These are phyloP conservation scores for Andricus curvator DNA, from an alignment of 2,888 invertebrate species.

Conservation along the genomic window DNA sequence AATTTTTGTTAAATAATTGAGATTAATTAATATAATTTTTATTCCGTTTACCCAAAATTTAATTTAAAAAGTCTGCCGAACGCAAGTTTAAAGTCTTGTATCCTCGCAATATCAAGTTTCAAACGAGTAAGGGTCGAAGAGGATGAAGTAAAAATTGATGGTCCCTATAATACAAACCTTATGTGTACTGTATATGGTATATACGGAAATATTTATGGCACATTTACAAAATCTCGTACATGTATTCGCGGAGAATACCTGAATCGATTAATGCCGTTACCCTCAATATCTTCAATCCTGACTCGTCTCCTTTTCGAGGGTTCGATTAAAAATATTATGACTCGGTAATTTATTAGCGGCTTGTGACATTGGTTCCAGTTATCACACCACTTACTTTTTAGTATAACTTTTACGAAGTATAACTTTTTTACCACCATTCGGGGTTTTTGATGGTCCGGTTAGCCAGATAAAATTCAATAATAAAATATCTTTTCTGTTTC, in stretches of 20 bases:
- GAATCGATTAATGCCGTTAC: background rate
- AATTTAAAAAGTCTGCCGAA: too few species aligned
- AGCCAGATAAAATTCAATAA: too few species aligned
- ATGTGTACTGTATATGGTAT: background rate
- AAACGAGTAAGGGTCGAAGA: slow-evolving; percentile 27
- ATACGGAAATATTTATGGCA: slow-evolving; percentile 23
- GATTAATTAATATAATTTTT: too few species aligned
- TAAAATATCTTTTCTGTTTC: too few species aligned
- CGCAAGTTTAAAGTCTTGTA: background rate
- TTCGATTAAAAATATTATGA: background rate
- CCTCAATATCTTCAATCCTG: background rate
- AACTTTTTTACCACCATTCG: too few species aligned
- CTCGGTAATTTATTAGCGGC: background rate
- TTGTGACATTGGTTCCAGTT: background rate
- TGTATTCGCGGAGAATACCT: background rate
- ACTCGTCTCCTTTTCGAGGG: background rate
- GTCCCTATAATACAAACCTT: slow-evolving; percentile 4
- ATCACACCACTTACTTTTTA: background rate
- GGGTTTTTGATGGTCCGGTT: too few species aligned
- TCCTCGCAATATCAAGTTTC: background rate
- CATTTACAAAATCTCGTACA: slow-evolving; percentile 30
- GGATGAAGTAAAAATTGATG: slow-evolving; percentile 21
- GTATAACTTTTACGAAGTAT: background rate
- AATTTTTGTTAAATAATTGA: too few species aligned
- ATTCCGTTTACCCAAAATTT: too few species aligned